Conservation (phyloP, 2,113 vertebrate genomes). For the Oryzias melastigma region DNA sequence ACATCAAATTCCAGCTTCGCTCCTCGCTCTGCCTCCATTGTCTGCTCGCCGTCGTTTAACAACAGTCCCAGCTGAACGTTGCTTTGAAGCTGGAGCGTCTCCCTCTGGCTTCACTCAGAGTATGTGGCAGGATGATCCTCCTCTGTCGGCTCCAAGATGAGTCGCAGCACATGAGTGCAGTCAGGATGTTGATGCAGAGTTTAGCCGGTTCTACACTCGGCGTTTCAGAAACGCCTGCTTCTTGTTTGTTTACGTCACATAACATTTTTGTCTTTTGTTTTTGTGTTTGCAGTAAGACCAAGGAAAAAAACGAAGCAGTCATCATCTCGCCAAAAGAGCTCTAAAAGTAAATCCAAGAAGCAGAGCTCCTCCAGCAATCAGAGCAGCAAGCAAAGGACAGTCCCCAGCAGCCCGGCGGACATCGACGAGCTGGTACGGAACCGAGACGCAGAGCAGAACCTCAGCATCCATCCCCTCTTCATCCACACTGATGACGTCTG, state of each 20-base stretch:
- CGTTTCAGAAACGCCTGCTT: too few relatives aligned
- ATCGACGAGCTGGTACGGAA: conserved; percentile 92
- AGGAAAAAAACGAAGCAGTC: conserved; percentile 83
- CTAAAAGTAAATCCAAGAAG: conserved; percentile 82
- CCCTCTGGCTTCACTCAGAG: conserved; percentile 54
- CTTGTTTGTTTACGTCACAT: background rate
- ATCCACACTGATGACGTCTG: too few relatives aligned
- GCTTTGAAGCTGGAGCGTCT: conserved; percentile 50
- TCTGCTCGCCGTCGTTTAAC: conserved; percentile 44
- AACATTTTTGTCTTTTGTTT: background rate
- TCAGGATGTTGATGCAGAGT: too few relatives aligned
- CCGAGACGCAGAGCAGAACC: too few relatives aligned
- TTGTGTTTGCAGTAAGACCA: conserved; percentile 83
- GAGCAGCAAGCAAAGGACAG: conserved; percentile 68
- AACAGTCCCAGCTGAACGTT: conserved; percentile 26
- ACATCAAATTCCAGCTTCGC: conserved; percentile 13
- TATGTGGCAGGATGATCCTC: conserved; percentile 68
- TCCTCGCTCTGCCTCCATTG: conserved; percentile 41
- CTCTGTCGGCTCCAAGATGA: conserved; percentile 32
- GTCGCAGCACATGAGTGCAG: background rate
- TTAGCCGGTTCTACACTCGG: too few relatives aligned
- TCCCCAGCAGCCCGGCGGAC: conserved; percentile 81
- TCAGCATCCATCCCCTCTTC: too few relatives aligned
- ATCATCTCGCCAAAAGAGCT: conserved; percentile 61
- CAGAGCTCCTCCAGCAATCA: conserved; percentile 59